phyloP scores from a whole-genome alignment of 2,797 vertebrate species.

The Periparus ater region DNA sequence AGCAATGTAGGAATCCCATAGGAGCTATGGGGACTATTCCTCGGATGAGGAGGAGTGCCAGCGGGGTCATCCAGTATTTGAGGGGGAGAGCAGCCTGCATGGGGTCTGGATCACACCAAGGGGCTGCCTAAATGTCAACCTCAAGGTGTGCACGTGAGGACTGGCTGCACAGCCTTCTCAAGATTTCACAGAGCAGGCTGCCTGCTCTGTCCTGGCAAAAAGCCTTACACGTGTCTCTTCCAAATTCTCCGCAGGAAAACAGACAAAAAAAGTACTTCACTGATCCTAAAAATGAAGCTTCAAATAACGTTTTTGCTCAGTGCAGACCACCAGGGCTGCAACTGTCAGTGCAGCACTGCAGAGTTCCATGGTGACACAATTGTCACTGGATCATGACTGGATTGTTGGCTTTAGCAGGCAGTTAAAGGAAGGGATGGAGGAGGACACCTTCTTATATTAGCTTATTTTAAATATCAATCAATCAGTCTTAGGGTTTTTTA shows the following conservation, averaged over 20 bases:
- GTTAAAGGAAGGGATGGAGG: background rate
- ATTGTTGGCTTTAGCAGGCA: background rate
- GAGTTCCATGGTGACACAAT: background rate
- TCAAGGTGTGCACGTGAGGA: accelerated
- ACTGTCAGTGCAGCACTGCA: accelerated
- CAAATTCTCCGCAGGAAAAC: background rate
- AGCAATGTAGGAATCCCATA: background rate
- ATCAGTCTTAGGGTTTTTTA: background rate
- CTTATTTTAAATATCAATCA: background rate
- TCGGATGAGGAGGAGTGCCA: background rate
- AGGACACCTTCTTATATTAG: background rate
- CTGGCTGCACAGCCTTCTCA: background rate
- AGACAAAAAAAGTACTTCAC: background rate
- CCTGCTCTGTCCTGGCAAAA: background rate
- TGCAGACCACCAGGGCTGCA: background rate
- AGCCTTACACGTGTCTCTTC: accelerated
- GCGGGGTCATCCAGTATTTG: background rate
- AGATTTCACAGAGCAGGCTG: background rate
- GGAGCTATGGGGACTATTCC: background rate
- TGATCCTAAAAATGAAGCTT: background rate
- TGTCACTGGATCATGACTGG: background rate
- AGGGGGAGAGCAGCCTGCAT: background rate
- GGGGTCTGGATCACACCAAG: background rate
- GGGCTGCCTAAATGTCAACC: background rate
- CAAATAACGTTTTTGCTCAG: background rate